These are phyloP conservation scores for Apostichopus parvimensis DNA, from an alignment of 35 echinoderm and acorn worm genomes.

Conservation along the genomic window DNA sequence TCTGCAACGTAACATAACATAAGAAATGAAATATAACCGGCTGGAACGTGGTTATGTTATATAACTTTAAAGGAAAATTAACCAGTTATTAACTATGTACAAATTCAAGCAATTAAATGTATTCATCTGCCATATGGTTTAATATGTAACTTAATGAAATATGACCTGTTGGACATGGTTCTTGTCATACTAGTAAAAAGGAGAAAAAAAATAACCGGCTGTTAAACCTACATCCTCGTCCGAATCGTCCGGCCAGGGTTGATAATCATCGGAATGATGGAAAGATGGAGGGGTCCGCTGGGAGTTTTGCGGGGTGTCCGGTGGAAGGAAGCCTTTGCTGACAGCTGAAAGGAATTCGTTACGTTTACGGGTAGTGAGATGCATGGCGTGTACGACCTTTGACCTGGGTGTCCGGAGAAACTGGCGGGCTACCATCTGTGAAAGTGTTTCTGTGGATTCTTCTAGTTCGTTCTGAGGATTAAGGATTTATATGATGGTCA, in stretches of 20 bases:
- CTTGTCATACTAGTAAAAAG: too few species aligned
- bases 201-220: too few species aligned
- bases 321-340: conserved; percentile 90
- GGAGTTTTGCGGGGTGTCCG: conserved; percentile 71
- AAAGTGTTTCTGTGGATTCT: conserved; percentile 81
- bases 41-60: too few species aligned
- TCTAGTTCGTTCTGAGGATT: conserved; percentile 83
- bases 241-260: conserved; percentile 73
- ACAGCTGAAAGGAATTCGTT: conserved; percentile 97
- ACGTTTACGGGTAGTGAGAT: conserved; percentile 81
- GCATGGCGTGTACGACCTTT: conserved; percentile 89
- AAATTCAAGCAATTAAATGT: too few species aligned
- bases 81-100: too few species aligned
- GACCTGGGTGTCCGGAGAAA: conserved; percentile 82
- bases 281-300: conserved; percentile 37
- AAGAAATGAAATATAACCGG: too few species aligned
- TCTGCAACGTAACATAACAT: too few species aligned
- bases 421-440: conserved; percentile 95
- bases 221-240: conserved; percentile 77
- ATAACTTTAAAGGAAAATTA: too few species aligned
- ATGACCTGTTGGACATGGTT: too few species aligned
- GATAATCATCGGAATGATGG: conserved; percentile 51
- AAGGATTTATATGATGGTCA: too few species aligned
- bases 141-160: too few species aligned
- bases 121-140: too few species aligned